Percentiles rank a stretch among this genome's conserved stretches.
phyloP scores from a whole-genome alignment of 2,888 invertebrate species.

The Hoplodrina ambigua region DNA sequence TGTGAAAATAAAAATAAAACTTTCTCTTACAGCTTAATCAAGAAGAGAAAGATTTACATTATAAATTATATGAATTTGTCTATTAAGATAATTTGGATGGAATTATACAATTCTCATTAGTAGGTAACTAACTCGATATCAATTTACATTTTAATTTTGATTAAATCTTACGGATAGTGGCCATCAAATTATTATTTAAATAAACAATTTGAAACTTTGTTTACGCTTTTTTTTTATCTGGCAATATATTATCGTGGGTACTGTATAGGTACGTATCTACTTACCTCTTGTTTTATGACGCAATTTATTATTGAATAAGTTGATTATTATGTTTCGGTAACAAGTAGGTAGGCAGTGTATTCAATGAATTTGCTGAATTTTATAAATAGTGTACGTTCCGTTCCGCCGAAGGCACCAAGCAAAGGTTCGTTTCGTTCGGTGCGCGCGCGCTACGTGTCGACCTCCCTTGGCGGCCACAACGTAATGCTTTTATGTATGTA shows the following conservation, averaged over 20 bases:
- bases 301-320: conserved; percentile 27
- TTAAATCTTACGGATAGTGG: conserved; percentile 6
- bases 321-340: conserved; percentile 30
- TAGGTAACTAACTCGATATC: background rate
- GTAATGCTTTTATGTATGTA: conserved; percentile 72
- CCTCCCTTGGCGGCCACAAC: conserved; percentile 78
- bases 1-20: conserved; percentile 20
- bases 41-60: conserved; percentile 2
- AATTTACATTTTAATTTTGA: conserved; percentile 8
- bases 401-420: conserved; percentile 53
- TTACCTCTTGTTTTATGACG: conserved; percentile 30
- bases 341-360: conserved; percentile 9
- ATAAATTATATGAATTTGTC: background rate
- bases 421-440: conserved; percentile 58
- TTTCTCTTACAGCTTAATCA: conserved; percentile 31
- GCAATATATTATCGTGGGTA: conserved; percentile 18
- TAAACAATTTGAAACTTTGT: conserved; percentile 24
- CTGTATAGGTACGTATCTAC: background rate
- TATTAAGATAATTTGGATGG: conserved; percentile 22
- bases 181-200: conserved; percentile 19
- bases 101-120: conserved; percentile 11
- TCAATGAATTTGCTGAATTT: conserved; percentile 49
- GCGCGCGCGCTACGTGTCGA: conserved; percentile 71
- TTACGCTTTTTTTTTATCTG: conserved; percentile 24
- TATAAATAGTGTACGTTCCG: conserved; percentile 53